Percentiles rank a stretch among this genome's conserved stretches.
Conservation (phyloP, 2,113 vertebrate species). For the Gadus chalcogrammus region DNA sequence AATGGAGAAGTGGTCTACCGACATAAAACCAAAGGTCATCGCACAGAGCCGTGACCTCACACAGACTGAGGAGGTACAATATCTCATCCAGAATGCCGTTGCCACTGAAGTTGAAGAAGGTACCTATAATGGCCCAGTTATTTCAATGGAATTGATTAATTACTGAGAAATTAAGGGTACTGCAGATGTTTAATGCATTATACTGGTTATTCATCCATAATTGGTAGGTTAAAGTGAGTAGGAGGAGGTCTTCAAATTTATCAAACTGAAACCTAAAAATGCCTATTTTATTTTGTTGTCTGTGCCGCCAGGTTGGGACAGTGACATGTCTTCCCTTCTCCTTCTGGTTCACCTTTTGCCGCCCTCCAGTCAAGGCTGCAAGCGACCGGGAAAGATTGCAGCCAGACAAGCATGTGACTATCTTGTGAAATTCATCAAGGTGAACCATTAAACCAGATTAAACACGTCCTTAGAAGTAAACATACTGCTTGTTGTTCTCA, state of each 20-base stretch:
- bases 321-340: neutral
- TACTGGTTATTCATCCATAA: neutral
- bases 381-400: neutral
- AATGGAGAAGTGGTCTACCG: slow-evolving; percentile 33
- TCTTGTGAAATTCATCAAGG: slow-evolving; percentile 2
- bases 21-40: slow-evolving; percentile 5
- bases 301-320: slow-evolving; percentile 9
- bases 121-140: neutral
- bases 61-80: neutral
- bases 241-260: neutral
- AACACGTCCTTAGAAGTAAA: neutral
- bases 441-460: neutral
- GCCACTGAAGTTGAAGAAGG: neutral
- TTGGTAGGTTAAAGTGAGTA: neutral
- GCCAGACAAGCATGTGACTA: neutral
- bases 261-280: neutral
- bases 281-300: neutral
- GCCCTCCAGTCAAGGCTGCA: neutral
- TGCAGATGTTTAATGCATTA: neutral
- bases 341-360: slow-evolving; percentile 14
- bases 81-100: neutral
- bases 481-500: too few species aligned
- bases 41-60: neutral
- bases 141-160: too few species aligned
- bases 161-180: neutral